These are phyloP conservation scores for Aporophyla nigra DNA, from an alignment of 2,888 invertebrate species.

Conservation along the genomic window DNA sequence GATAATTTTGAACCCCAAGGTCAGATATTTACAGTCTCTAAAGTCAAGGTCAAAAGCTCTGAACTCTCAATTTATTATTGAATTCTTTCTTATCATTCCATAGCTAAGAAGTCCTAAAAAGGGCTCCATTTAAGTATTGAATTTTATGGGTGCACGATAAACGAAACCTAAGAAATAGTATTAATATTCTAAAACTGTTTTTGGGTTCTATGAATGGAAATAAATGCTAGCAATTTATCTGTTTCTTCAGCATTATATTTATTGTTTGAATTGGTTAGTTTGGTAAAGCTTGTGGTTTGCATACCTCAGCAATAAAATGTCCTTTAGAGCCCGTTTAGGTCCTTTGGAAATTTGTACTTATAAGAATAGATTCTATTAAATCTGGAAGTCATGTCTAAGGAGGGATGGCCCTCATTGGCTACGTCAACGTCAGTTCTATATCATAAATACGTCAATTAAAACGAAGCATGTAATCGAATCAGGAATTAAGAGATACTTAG, in stretches of 20 bases:
- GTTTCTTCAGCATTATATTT: background rate
- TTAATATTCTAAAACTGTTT: constrained; percentile 36
- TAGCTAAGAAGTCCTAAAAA: constrained; percentile 29
- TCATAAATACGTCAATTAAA: background rate
- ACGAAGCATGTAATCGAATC: no score
- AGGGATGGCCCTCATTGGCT: background rate
- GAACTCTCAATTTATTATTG: constrained; percentile 51
- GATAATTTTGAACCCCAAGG: constrained; percentile 18
- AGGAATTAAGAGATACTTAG: no score
- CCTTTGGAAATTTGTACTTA: background rate
- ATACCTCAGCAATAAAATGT: background rate
- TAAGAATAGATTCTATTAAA: background rate
- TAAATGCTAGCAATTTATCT: background rate
- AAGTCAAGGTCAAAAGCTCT: constrained; percentile 38
- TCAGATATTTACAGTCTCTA: constrained; percentile 20
- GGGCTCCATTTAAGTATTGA: constrained; percentile 32
- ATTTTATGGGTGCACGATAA: constrained; percentile 42
- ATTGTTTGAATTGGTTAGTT: background rate
- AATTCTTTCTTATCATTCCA: constrained; percentile 53
- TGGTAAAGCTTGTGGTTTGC: background rate
- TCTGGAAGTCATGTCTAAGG: background rate
- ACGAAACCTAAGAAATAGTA: constrained; percentile 28
- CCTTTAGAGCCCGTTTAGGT: background rate
- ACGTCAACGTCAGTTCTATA: background rate
- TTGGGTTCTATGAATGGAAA: constrained; percentile 2